A percentile compares a stretch with the other conserved stretches of the same genome.
phyloP scores from a whole-genome alignment of 2,888 invertebrate genomes.

The Campoplex capitator region DNA sequence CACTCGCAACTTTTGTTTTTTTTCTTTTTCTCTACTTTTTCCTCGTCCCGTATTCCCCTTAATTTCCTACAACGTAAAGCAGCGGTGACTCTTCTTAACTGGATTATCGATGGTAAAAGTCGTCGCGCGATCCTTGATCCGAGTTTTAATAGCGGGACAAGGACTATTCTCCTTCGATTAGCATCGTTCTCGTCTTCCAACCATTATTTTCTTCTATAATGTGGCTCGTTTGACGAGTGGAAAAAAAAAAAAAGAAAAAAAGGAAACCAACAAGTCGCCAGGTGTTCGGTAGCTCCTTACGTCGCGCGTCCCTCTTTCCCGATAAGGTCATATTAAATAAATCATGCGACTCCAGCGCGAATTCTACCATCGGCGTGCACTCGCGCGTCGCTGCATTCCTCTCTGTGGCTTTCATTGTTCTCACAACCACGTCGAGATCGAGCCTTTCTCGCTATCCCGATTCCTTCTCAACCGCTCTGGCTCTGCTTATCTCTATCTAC shows the following conservation, averaged over 20 bases:
- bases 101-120: constrained; percentile 35
- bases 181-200: constrained; percentile 73
- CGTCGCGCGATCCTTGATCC: constrained; percentile 34
- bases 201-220: constrained; percentile 76
- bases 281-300: constrained; percentile 74
- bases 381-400: constrained; percentile 64
- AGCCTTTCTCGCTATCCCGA: constrained; percentile 59
- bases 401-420: constrained; percentile 74
- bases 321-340: constrained; percentile 82
- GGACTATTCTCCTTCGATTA: constrained; percentile 73
- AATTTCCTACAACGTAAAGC: neutral
- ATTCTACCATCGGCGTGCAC: constrained; percentile 23
- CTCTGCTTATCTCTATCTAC: constrained; percentile 63
- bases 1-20: neutral
- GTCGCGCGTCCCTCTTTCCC: constrained; percentile 68
- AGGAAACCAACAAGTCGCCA: constrained; percentile 71
- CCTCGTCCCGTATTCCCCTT: neutral
- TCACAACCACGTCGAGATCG: constrained; percentile 50
- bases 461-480: constrained; percentile 61
- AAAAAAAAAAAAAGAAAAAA: constrained; percentile 57
- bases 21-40: neutral
- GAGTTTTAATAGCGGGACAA: constrained; percentile 28
- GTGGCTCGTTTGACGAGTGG: constrained; percentile 21
- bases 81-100: neutral
- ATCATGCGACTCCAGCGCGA: constrained; percentile 74